Base-by-base conservation (phyloP, 1,140 invertebrate species). In the Antheraea mylitta region DNA sequence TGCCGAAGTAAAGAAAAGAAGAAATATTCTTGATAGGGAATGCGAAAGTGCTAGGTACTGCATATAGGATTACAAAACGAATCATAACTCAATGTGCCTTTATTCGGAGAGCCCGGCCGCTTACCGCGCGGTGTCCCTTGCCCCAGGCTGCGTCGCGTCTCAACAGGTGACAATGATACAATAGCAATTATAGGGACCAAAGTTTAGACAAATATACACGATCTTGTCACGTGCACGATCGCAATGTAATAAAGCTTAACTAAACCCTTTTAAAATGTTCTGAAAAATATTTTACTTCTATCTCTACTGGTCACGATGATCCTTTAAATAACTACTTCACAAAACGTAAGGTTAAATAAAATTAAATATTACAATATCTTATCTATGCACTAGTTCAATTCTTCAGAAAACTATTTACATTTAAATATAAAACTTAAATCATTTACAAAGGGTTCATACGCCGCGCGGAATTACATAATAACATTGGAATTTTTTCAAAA, bases 101-200 rank as follows among this genome's bases (percentile, higher is more conserved):
- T 87, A 86, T 81, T 86, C 83, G 89, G 85, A 89, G 77, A 89
- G 77, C 79, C 83, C 80, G 75, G 83, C 84, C 80, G 85, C 78
- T 72, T 69, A 67, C 73, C 85, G 84, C 84, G 82, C 83, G 85
- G 86, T 81, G 81, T 85, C 86, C 69, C 76, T 76, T 71, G 68
- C 73, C 75, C 83, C 76, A 68, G 74, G 67, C 70, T 75, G 70
- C 72, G 72, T 76, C 73, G 74, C 71, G 73, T 76, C 73, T 73
- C 71, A 71, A 71, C 73, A 30, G 78, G 77, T 83, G 81, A 84
- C 75, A 70, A 72, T 70, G 77, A 77, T 88, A 85, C 86, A 89
- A 90, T 92, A 90, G 88, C 82, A 89, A 90, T 85, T 82, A 83
- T 90, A 89, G 89, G 89, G 89, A 92, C 89, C 89, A 92, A 92